Evolutionary conservation across 2,113 vertebrate genomes (phyloP), one percentile per base, ranked within the genome.

Genomic region (Agapornis roseicollis): DNA sequence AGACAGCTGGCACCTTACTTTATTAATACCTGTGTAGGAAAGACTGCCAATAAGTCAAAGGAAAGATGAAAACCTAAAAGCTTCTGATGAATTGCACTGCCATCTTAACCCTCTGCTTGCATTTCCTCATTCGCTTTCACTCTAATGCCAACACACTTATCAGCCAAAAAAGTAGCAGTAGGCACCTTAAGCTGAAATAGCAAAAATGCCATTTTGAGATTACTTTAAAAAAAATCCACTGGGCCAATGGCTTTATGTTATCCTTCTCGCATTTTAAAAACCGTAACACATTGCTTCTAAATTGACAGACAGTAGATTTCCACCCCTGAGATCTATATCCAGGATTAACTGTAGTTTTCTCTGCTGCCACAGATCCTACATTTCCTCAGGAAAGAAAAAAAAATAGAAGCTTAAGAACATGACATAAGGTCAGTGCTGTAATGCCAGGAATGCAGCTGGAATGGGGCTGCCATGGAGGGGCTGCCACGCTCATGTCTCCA

Each of bases 381-480:
- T 91, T 94, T 97, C 91, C 89, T 92, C 73, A 89, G 86, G 61
- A 72, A 46, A 58, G 20, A n/a, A 56, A 58, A 23, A n/a, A 58
- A 74, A 91, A 80, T 39, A 93, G 93, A 80, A 78, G 50, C 35
- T 69, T 71, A 86, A 74, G 88, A 93, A 69, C 41, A 76, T 50
- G 80, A 92, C 94, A 84, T 72, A 79, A 96, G 94, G 94, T 97
- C 94, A 96, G 44, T 39, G 37, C 53, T 92, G 58, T 69, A 95
- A 97, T 89, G 80, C 71, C 66, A 89, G 88, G 92, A 96, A 94
- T 94, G 89, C 16, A 79, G 80, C 66, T 76, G 53, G 77, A 92
- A 92, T 35, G 18, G 46, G 65, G 69, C 52, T 74, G 60, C 46
- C 0, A 58, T 50, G 46, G 37, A 64, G 85, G 58, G 60, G 64